Evolutionary conservation across 2,113 vertebrate species (phyloP), one percentile per base, ranked within the genome.

Genomic region (Epinephelus lanceolatus): DNA sequence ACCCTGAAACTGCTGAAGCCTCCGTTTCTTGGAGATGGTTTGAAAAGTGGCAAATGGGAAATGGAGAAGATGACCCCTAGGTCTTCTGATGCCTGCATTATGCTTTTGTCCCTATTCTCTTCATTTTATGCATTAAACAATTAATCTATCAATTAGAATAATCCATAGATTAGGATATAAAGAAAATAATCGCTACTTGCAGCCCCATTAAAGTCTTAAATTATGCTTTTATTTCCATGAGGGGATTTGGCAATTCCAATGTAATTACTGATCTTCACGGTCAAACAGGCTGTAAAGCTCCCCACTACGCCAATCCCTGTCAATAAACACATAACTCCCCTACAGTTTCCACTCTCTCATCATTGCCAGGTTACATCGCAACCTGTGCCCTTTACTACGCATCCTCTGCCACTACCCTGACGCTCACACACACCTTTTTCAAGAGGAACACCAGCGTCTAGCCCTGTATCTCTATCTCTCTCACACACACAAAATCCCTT

Each of bases 221-320:
- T 61, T 2, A 8, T 52, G 49, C 3, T 65, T 70, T 79, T 61
- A 45, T 30, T 18, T 49, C 67, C 5, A 72, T 60, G 4, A 51
- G 14, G 19, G 47, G 56, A 74, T 84, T 79, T 63, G 19, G 40
- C 42, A 27, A 56, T 52, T 37, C 12, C 19, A 27, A 49, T 2
- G 2, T 49, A 56, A 79, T 40, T 52, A 65, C 27, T 52, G n/a
- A 40, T 60, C 25, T 69, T 71, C 19, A 49, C 40, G 40, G n/a
- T 30, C 53, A 85, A 65, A 81, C 68, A 59, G 18, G 47, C 53
- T 59, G 21, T 40, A 57, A 72, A 71, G 18, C 42, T 45, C 77
- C 42, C 53, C 61, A 69, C n/a, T 21, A 65, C 5, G 10, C 12
- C 4, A 49, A 21, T 65, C 11, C 15, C 3, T 30, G 4, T 42